Base-by-base conservation (phyloP, 2,888 invertebrate species). In the Eupithecia tripunctaria region DNA sequence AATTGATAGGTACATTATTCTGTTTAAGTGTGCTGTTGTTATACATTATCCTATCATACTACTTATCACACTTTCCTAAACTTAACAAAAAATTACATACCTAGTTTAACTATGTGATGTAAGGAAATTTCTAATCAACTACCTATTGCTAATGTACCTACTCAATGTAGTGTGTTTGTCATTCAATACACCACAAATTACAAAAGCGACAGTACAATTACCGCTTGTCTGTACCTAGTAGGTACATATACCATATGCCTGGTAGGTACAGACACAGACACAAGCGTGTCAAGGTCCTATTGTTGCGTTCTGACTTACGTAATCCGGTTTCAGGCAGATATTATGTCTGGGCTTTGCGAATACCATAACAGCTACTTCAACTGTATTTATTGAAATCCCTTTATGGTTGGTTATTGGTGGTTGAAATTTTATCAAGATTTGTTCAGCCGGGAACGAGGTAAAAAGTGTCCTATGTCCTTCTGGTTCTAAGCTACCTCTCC, bases 241-340 rank as follows among this genome's bases (percentile, higher is more conserved):
- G n/a, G n/a, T 43, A 43, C 47, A 32, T 4, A 32, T 32, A 32
- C 32, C 32, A 4, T 32, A 32, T 1, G 32, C 4, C 43, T 59
- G 21, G 62, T 71, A 68, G 65, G 70, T 38, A 51, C 51, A 21
- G 47, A 47, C 47, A 47, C 6, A 14, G 18, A 43, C 47, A 70
- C 70, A 78, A 79, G 66, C 74, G 71, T 79, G 81, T 78, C 81
- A 81, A 81, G 81, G 78, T 76, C 73, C 68, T 73, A 70, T 71
- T 73, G 72, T 77, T 51, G 68, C 76, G 67, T 71, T 75, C 78
- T 76, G 74, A 77, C 72, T 74, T 69, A 71, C 69, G 69, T 70
- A 72, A 74, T 21, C 41, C 21, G 43, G 36, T 63, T 62, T n/a
- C 36, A 63, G 18, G 21, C 36, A 63, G 36, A 38, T 38, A 21